A percentile compares a stretch with the other conserved stretches of the same genome.
Conservation (phyloP, 2,888 invertebrate genomes). For the Caradrina kadenii region DNA sequence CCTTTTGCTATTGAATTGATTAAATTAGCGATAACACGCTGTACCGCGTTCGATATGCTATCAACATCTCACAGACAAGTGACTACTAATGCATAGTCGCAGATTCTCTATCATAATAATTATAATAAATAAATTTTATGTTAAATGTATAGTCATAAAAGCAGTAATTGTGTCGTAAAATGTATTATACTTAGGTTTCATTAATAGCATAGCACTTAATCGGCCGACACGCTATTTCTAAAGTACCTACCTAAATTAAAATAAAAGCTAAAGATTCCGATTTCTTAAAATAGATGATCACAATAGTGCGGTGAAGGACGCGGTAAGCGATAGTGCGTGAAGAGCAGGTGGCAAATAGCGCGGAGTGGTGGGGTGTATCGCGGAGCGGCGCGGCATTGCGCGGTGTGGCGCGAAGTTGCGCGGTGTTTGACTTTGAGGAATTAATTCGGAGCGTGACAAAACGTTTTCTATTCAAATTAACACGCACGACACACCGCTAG, state of each 20-base stretch:
- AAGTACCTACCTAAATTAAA: slow-evolving; percentile 3
- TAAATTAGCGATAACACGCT: slow-evolving; percentile 53
- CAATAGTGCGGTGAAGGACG: slow-evolving; percentile 6
- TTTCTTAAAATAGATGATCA: slow-evolving; percentile 24
- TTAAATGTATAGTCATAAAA: slow-evolving; percentile 4
- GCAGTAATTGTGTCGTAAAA: slow-evolving; percentile 30
- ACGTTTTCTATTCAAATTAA: slow-evolving; percentile 6
- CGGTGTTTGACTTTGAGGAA: neutral
- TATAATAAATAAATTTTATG: slow-evolving; percentile 5
- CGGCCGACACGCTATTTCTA: slow-evolving; percentile 17
- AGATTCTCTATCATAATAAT: slow-evolving; percentile 10
- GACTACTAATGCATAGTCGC: slow-evolving; percentile 38
- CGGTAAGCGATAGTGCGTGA: neutral
- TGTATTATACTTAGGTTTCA: slow-evolving; percentile 1
- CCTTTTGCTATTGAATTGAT: slow-evolving; percentile 65
- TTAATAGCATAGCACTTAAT: slow-evolving; percentile 11
- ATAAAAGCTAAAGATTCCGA: slow-evolving; percentile 8
- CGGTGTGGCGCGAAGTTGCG: neutral
- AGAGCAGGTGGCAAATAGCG: neutral
- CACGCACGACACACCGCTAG: neutral
- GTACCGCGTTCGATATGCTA: slow-evolving; percentile 32
- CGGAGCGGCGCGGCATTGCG: neutral
- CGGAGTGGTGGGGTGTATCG: neutral
- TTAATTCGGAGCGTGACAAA: slow-evolving; percentile 7
- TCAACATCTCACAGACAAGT: slow-evolving; percentile 41